Percentiles rank a stretch among this genome's conserved stretches.
These are phyloP conservation scores for Perognathus longimembris DNA, from an alignment of 2,113 vertebrate genomes.

Conservation along the genomic window DNA sequence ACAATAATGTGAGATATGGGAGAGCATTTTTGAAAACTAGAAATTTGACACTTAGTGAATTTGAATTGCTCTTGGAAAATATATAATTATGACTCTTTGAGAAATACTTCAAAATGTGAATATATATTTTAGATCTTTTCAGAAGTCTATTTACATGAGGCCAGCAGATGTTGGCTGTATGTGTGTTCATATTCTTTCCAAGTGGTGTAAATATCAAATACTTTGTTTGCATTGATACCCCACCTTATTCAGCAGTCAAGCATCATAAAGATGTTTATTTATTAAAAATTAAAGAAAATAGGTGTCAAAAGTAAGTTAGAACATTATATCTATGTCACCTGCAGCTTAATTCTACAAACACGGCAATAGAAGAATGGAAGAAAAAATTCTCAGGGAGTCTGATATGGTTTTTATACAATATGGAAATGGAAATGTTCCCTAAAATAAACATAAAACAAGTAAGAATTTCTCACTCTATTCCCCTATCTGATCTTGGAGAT, in stretches of 20 bases:
- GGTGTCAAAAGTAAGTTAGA: slow-evolving; percentile 47
- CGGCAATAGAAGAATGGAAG: neutral
- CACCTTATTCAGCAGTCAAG: slow-evolving; percentile 28
- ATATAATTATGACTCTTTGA: slow-evolving; percentile 50
- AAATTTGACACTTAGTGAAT: slow-evolving; percentile 44
- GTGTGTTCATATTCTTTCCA: slow-evolving; percentile 1
- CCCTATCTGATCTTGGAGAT: neutral
- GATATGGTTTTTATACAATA: neutral
- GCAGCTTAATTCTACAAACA: slow-evolving; percentile 6
- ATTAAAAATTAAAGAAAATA: slow-evolving; percentile 57
- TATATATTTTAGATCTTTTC: slow-evolving; percentile 62
- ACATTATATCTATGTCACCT: slow-evolving; percentile 20
- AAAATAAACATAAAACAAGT: neutral
- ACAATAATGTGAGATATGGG: neutral
- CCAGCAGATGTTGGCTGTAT: slow-evolving; percentile 42
- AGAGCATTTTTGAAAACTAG: neutral
- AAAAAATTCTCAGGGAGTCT: neutral
- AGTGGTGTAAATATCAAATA: slow-evolving; percentile 42
- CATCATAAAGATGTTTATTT: slow-evolving; percentile 56
- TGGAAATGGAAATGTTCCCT: neutral
- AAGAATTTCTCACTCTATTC: slow-evolving; percentile 18
- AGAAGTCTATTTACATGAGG: slow-evolving; percentile 35
- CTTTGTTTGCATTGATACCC: slow-evolving; percentile 46
- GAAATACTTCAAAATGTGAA: slow-evolving; percentile 42
- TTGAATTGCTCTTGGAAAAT: slow-evolving; percentile 53